Conservation (phyloP, 2,888 invertebrate species). For the Polyommatus icarus region DNA sequence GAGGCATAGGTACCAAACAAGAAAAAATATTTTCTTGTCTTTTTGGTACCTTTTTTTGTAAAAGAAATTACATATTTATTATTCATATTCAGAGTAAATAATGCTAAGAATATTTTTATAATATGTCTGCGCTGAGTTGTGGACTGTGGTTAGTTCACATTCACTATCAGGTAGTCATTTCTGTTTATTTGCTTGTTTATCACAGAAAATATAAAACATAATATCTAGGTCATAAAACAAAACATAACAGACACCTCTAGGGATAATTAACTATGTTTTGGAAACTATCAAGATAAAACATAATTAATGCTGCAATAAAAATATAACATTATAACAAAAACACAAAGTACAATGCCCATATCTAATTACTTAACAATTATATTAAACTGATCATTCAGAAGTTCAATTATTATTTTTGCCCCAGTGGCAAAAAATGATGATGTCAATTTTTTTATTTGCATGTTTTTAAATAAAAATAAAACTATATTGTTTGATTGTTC, state of each 20-base stretch:
- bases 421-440: background rate
- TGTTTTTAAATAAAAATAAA: background rate
- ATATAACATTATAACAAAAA: background rate
- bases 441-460: background rate
- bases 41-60: too few relatives aligned
- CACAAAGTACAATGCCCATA: background rate
- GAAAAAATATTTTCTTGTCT: too few relatives aligned
- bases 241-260: background rate
- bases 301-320: slow-evolving; percentile 2
- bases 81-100: too few relatives aligned
- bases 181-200: background rate
- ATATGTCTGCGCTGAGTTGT: too few relatives aligned
- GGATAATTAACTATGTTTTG: background rate
- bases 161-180: background rate
- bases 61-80: too few relatives aligned
- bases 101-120: too few relatives aligned
- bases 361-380: slow-evolving; percentile 6
- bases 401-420: background rate
- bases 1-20: too few relatives aligned
- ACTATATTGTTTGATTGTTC: background rate
- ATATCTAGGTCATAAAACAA: background rate
- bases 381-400: background rate
- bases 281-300: slow-evolving; percentile 4
- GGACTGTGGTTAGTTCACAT: too few relatives aligned
- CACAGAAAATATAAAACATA: background rate